phyloP scores from a whole-genome alignment of 2,113 vertebrate genomes.

The Lichenostomus cassidix region DNA sequence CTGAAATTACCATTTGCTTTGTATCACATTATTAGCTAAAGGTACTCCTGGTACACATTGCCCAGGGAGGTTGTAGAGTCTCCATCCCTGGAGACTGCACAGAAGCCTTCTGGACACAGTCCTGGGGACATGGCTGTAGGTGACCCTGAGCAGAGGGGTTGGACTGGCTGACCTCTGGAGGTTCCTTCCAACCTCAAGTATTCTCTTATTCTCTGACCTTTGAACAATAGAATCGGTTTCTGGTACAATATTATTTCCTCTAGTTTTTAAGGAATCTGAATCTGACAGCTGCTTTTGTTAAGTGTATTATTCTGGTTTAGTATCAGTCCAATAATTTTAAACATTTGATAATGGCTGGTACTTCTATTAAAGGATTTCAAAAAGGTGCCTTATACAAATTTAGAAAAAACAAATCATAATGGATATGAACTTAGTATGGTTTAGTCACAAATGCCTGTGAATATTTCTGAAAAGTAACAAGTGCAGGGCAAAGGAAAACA shows the following conservation, averaged over 20 bases:
- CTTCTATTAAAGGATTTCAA: not conserved
- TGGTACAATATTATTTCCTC: not conserved
- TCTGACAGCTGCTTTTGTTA: not conserved
- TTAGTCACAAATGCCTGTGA: not conserved
- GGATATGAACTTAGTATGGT: not conserved
- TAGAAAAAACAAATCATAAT: not conserved
- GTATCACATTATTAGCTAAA: not conserved
- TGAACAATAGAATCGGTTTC: not conserved
- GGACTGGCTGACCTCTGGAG: not conserved
- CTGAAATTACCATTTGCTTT: not conserved
- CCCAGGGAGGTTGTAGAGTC: not conserved
- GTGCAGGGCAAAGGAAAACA: not conserved
- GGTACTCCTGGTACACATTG: not conserved
- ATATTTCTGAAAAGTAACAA: not conserved
- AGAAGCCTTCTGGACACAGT: fast-evolving
- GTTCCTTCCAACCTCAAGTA: not conserved
- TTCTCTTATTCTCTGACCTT: not conserved
- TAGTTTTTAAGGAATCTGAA: not conserved
- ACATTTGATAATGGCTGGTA: not conserved
- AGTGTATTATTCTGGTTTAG: not conserved
- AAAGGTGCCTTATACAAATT: not conserved
- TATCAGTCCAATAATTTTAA: not conserved
- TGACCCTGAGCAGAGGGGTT: not conserved
- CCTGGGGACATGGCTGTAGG: not conserved
- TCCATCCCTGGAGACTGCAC: not conserved